These are phyloP conservation scores for Hyperoodon ampullatus DNA, from an alignment of 2,113 vertebrate species.

Conservation along the genomic window DNA sequence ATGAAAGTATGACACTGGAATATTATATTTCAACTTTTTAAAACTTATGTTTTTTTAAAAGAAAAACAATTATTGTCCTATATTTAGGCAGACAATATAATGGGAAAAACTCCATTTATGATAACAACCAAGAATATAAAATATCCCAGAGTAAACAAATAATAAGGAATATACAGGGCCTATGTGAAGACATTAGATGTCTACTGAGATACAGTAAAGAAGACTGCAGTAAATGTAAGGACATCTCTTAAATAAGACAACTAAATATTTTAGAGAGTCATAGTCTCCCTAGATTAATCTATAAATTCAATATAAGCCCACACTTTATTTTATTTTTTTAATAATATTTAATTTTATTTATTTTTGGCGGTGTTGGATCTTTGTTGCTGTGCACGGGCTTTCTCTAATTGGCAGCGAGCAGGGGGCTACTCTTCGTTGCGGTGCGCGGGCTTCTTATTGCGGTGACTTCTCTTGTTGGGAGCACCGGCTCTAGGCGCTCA, in stretches of 20 bases:
- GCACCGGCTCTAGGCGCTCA: too few relatives aligned
- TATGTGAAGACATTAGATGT: not conserved
- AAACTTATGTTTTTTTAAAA: not conserved
- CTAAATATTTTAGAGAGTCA: not conserved
- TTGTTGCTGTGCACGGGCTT: too few relatives aligned
- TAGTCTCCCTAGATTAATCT: not conserved
- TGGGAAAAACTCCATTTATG: slow-evolving; percentile 37
- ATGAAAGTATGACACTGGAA: not conserved
- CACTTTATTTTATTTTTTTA: too few relatives aligned
- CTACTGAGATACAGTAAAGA: not conserved
- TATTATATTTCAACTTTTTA: slow-evolving; percentile 8
- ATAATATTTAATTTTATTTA: too few relatives aligned
- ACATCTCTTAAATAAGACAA: not conserved
- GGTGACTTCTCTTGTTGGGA: too few relatives aligned
- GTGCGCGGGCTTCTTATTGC: too few relatives aligned
- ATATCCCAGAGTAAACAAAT: slow-evolving; percentile 23
- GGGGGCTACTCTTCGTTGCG: too few relatives aligned
- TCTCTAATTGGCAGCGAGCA: too few relatives aligned
- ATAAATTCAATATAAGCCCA: not conserved
- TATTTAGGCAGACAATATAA: not conserved
- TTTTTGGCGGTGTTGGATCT: too few relatives aligned
- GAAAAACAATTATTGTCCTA: not conserved
- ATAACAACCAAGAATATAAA: slow-evolving; percentile 25
- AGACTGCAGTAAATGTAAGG: not conserved
- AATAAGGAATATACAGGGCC: not conserved